Percentiles rank a stretch among this genome's conserved stretches.
These are phyloP conservation scores for Hermatobates lingyangjiaoensis DNA, from an alignment of 1,140 invertebrate genomes.

Conservation along the genomic window DNA sequence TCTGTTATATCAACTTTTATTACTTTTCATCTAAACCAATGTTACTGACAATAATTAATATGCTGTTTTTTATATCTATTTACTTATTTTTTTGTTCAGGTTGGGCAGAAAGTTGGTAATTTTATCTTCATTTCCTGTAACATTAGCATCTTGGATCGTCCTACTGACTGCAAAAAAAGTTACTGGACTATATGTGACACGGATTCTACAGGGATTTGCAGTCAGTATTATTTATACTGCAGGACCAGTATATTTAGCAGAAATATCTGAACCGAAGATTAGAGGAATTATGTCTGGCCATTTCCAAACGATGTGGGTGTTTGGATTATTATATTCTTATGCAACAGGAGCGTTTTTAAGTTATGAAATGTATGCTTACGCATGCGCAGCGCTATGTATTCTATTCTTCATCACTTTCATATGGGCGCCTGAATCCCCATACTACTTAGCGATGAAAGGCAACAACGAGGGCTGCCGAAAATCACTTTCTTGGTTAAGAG, in stretches of 20 bases:
- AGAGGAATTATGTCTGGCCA: conserved; percentile 38
- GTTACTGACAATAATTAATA: no score
- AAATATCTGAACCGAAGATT: conserved; percentile 34
- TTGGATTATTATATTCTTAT: conserved; percentile 63
- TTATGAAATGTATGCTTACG: conserved; percentile 41
- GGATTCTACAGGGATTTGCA: conserved; percentile 33
- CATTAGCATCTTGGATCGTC: conserved; percentile 46
- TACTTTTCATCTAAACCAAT: no score
- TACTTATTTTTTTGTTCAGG: conserved; percentile 3
- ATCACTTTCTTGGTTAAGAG: not conserved
- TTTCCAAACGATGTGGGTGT: conserved; percentile 53
- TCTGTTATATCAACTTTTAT: no score
- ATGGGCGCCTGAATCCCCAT: not conserved
- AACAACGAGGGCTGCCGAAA: not conserved
- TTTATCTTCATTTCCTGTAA: conserved; percentile 50
- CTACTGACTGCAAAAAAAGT: conserved; percentile 25
- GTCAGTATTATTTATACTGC: conserved; percentile 55
- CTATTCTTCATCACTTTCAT: conserved; percentile 35
- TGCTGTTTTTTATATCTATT: no score
- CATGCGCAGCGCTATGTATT: conserved; percentile 37
- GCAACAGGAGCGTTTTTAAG: conserved; percentile 47
- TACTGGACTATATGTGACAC: conserved; percentile 31
- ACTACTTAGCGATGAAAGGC: conserved; percentile 2
- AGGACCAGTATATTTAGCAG: conserved; percentile 67
- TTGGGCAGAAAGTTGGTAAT: conserved; percentile 23